Conservation (phyloP, 2,888 invertebrate species). For the Spodoptera littoralis region DNA sequence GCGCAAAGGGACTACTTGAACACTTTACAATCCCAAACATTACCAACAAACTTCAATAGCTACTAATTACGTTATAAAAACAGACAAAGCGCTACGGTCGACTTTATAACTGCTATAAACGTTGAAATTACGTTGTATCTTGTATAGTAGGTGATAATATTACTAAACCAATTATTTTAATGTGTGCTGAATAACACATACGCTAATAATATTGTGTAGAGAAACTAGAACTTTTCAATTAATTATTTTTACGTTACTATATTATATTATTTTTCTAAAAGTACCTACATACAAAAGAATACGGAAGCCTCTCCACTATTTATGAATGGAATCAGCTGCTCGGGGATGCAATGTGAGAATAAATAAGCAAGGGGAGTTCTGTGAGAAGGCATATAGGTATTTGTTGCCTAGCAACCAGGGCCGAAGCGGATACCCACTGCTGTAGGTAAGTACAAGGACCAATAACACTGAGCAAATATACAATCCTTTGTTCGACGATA, state of each 20-base stretch:
- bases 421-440: conserved; percentile 48
- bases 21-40: conserved; percentile 20
- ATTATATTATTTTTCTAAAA: neutral
- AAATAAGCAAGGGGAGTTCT: conserved; percentile 68
- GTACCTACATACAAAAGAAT: conserved; percentile 20
- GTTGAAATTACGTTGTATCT: conserved; percentile 20
- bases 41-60: neutral
- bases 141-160: conserved; percentile 16
- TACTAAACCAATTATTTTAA: conserved; percentile 41
- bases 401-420: conserved; percentile 74
- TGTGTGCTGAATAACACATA: conserved; percentile 14
- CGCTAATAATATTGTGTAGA: conserved; percentile 11
- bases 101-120: conserved; percentile 33
- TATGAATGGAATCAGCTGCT: conserved; percentile 83
- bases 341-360: conserved; percentile 68
- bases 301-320: conserved; percentile 28
- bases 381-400: conserved; percentile 60
- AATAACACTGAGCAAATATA: conserved; percentile 46
- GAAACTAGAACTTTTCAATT: conserved; percentile 8
- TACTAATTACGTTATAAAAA: conserved; percentile 19
- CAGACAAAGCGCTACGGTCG: conserved; percentile 18
- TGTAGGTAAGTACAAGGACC: conserved; percentile 31
- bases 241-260: conserved; percentile 1
- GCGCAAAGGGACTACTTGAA: conserved; percentile 10
- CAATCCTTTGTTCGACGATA: conserved; percentile 39